Evolutionary conservation across 2,888 invertebrate genomes (phyloP), one percentile per base, ranked within the genome.

Genomic region (Synanthedon tipuliformis): DNA sequence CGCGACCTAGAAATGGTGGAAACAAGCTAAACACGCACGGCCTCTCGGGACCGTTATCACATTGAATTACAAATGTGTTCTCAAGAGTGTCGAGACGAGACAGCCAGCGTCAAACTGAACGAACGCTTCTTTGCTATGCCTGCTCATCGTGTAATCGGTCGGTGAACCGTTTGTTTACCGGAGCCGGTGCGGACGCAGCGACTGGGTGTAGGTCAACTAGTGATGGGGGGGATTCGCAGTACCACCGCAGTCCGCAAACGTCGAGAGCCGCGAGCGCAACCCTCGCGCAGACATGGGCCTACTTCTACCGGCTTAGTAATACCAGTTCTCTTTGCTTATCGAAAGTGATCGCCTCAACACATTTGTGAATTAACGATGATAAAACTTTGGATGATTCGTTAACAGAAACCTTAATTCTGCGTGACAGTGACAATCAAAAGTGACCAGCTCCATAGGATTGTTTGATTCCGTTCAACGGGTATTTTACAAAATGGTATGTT

Each of bases 101-200:
- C 64, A 57, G 62, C 16, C 13, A 50, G 62, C 68, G 65, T 59
- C 59, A 55, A 61, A 66, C 64, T 49, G 13, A 45, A 45, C 63
- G 64, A 65, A 68, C 64, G 67, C 66, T 66, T 72, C 68, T 73
- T 68, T 61, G 61, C 67, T 67, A 69, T 65, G 68, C 34, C 34
- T 34, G 34, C 64, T 68, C 64, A 60, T 66, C 69, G 64, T 72
- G 72, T 78, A 83, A 85, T 87, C 85, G 86, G 82, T 84, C 85
- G 84, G 69, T 82, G 86, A 86, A 86, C 86, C 83, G 84, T 81
- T 81, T 85, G 85, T 85, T 84, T 84, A 81, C 82, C 78, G 78
- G 71, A 72, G 78, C 69, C 76, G 75, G 69, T 71, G 74, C 69
- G 67, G 65, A 71, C 41, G 70, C 69, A 64, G 63, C 68, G 66